Percentiles rank a stretch among this genome's conserved stretches.
phyloP scores from a whole-genome alignment of 2,797 vertebrate species.

The Hippoglossus hippoglossus region DNA sequence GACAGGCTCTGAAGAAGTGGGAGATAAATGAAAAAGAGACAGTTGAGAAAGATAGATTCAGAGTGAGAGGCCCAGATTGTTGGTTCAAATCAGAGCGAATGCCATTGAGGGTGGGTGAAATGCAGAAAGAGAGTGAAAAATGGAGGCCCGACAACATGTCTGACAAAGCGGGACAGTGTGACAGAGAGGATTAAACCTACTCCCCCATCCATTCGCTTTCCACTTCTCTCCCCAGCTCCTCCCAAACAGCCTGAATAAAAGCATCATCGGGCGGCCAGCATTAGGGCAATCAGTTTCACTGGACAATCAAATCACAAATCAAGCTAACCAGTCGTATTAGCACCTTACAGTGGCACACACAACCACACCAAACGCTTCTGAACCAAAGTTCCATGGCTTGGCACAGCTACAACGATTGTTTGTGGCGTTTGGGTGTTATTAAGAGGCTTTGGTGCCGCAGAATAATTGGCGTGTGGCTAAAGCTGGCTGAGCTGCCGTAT shows the following conservation, averaged over 20 bases:
- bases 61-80: slow-evolving; percentile 1
- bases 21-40: neutral
- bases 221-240: neutral
- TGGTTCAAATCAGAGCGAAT: slow-evolving; percentile 23
- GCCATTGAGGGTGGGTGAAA: neutral
- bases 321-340: slow-evolving; percentile 7
- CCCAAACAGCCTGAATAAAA: slow-evolving; percentile 35
- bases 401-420: slow-evolving; percentile 37
- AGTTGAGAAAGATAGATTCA: slow-evolving; percentile 10
- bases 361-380: slow-evolving; percentile 11
- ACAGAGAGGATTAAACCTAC: slow-evolving; percentile 62
- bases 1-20: neutral
- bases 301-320: slow-evolving; percentile 22
- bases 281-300: slow-evolving; percentile 31
- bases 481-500: slow-evolving; percentile 67
- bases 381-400: slow-evolving; percentile 26
- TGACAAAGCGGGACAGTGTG: slow-evolving; percentile 59
- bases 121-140: slow-evolving; percentile 14
- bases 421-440: slow-evolving; percentile 59
- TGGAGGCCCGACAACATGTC: slow-evolving; percentile 35
- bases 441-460: slow-evolving; percentile 59
- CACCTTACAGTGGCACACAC: neutral
- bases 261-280: slow-evolving; percentile 58
- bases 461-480: slow-evolving; percentile 77
- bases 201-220: slow-evolving; percentile 13